phyloP scores from a whole-genome alignment of 2,888 invertebrate genomes.

The Hypomecis atomaria region DNA sequence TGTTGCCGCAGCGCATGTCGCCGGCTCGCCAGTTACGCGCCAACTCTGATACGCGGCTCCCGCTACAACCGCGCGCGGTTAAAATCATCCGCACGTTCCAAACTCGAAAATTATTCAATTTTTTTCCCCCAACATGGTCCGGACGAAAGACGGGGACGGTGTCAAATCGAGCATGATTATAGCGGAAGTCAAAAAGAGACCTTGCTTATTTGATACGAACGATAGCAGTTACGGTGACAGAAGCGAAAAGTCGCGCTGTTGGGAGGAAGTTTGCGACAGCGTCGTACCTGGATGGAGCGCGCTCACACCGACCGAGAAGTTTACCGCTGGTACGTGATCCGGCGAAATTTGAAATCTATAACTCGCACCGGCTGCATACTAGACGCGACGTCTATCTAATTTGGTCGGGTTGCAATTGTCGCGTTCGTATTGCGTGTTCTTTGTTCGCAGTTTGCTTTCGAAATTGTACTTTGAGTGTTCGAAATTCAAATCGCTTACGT shows the following conservation, averaged over 20 bases:
- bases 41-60: slow-evolving; percentile 68
- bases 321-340: slow-evolving; percentile 75
- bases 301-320: slow-evolving; percentile 71
- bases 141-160: slow-evolving; percentile 72
- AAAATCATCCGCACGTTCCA: slow-evolving; percentile 56
- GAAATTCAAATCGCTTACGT: slow-evolving; percentile 64
- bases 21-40: slow-evolving; percentile 77
- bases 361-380: slow-evolving; percentile 41
- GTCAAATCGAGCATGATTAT: slow-evolving; percentile 75
- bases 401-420: slow-evolving; percentile 67
- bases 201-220: slow-evolving; percentile 76
- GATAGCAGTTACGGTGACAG: slow-evolving; percentile 75
- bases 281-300: slow-evolving; percentile 76
- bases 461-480: slow-evolving; percentile 56
- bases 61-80: slow-evolving; percentile 55
- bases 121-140: slow-evolving; percentile 62
- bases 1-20: slow-evolving; percentile 66
- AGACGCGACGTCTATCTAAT: slow-evolving; percentile 41
- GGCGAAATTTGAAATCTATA: slow-evolving; percentile 57
- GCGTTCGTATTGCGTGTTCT: slow-evolving; percentile 77
- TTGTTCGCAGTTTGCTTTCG: slow-evolving; percentile 80
- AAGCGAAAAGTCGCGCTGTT: slow-evolving; percentile 74
- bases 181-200: slow-evolving; percentile 72
- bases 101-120: slow-evolving; percentile 37
- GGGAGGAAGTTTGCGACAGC: slow-evolving; percentile 78